Evolutionary conservation across 2,113 vertebrate genomes (phyloP), one percentile per base, ranked within the genome.

Genomic region (Macroglossus sobrinus): DNA sequence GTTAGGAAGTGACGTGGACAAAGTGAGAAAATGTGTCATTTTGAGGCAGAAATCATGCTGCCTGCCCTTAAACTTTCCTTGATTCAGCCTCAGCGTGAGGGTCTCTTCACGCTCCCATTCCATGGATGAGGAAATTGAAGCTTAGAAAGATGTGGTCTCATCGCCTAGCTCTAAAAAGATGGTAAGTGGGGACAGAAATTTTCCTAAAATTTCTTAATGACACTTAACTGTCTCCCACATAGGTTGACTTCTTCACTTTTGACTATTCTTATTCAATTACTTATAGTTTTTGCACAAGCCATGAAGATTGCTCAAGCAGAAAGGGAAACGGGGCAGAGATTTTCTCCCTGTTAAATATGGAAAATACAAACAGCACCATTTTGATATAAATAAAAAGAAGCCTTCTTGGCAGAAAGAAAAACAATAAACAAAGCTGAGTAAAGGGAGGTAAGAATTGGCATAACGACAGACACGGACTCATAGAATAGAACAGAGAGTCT

Each of bases 71-170:
- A 4, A 14, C 30, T 18, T 50, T 85, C 14, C 33, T 57, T 3
- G 0, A 22, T 80, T 57, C n/a, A 38, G 19, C 0, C 74, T 57
- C n/a, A 33, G 19, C 0, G 0, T 1, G 26, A 16, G 24, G 45
- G 1, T 7, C 21, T 30, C 74, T 59, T 53, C 12, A 4, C 0
- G 22, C 4, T 59, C 72, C 28, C 21, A 15, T 50, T 45, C 50
- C 15, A 74, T 6, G 53, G 68, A 81, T 33, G 24, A 87, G 33
- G 21, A 64, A 43, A 64, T 1, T 18, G 69, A 89, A 85, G 43
- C 45, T 84, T 16, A n/a, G 50, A 28, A 82, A 45, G 12, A 40
- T 21, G 57, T 21, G 10, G 30, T 24, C 64, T 53, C 45, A 47
- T 21, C 28, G 21, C 43, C 7, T 14, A 26, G 13, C 71, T 89